Evolutionary conservation across 2,888 invertebrate species (phyloP).

Genomic region (Drosophila kambysellisi): DNA sequence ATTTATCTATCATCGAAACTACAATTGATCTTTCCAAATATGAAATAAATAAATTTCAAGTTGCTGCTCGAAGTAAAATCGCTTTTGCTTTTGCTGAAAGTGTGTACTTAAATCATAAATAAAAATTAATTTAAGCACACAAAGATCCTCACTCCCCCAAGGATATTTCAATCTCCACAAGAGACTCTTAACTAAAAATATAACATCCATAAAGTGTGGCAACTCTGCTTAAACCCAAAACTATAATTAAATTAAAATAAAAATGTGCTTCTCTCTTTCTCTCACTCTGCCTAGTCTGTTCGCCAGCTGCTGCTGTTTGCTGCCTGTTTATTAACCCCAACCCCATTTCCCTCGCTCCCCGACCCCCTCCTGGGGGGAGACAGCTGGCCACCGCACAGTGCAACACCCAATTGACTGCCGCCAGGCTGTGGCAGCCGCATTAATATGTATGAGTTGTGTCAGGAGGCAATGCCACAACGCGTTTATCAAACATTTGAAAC

Average conservation of each 20-base stretch:
- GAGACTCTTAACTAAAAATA: not conserved
- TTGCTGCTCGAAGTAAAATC: not conserved
- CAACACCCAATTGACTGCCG: constrained; percentile 45
- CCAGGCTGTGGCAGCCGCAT: constrained; percentile 29
- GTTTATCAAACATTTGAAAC: constrained; percentile 71
- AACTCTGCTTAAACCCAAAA: not conserved
- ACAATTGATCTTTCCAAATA: not conserved
- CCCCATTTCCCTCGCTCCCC: not conserved
- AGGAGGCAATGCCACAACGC: constrained; percentile 73
- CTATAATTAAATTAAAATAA: constrained; percentile 14
- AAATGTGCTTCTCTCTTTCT: constrained; percentile 5
- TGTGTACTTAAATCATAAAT: not conserved
- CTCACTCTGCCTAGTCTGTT: not conserved
- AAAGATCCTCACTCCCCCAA: not conserved
- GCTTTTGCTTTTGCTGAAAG: not conserved
- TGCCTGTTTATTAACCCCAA: constrained; percentile 13
- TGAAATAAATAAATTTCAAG: not conserved
- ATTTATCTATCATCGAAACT: not conserved
- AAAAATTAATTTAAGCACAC: not conserved
- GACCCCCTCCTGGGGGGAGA: not conserved
- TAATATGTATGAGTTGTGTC: constrained; percentile 76
- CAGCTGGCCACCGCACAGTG: constrained; percentile 25
- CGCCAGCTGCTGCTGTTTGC: constrained; percentile 17
- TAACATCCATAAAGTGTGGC: not conserved
- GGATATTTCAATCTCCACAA: too few species aligned